phyloP scores from a whole-genome alignment of 2,888 invertebrate genomes.

The Tortrix viridana region DNA sequence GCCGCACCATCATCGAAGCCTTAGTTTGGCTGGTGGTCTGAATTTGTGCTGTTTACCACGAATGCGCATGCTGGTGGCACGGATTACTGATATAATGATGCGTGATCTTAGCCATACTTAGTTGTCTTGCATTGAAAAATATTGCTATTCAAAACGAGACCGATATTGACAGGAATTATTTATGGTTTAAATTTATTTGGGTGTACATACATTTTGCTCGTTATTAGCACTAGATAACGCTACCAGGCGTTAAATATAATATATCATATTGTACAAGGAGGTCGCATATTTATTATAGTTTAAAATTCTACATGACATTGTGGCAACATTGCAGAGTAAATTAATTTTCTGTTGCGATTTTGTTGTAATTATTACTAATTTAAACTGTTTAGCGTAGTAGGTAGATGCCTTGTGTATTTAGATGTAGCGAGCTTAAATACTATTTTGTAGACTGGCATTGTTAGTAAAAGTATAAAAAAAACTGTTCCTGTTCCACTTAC shows the following conservation, averaged over 20 bases:
- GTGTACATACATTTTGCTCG: neutral
- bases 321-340: slow-evolving; percentile 46
- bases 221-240: neutral
- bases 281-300: neutral
- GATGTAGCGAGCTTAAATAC: slow-evolving; percentile 51
- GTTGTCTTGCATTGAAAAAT: too few relatives aligned
- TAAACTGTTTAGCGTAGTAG: slow-evolving; percentile 43
- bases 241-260: neutral
- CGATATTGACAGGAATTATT: too few relatives aligned
- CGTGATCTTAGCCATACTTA: too few relatives aligned
- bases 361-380: slow-evolving; percentile 50
- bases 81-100: too few relatives aligned
- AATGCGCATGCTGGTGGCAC: too few relatives aligned
- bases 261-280: neutral
- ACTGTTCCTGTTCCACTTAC: too few relatives aligned
- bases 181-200: too few relatives aligned
- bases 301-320: slow-evolving; percentile 45
- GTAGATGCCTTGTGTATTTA: slow-evolving; percentile 52
- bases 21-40: too few relatives aligned
- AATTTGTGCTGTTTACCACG: too few relatives aligned
- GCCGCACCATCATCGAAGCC: too few relatives aligned
- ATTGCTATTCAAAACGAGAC: too few relatives aligned
- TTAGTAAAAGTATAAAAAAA: neutral
- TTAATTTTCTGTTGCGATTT: slow-evolving; percentile 57
- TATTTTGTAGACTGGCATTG: slow-evolving; percentile 49